Evolutionary conservation across 2,888 invertebrate genomes (phyloP), one percentile per base, ranked within the genome.

Genomic region (Oegoconia quadripuncta): DNA sequence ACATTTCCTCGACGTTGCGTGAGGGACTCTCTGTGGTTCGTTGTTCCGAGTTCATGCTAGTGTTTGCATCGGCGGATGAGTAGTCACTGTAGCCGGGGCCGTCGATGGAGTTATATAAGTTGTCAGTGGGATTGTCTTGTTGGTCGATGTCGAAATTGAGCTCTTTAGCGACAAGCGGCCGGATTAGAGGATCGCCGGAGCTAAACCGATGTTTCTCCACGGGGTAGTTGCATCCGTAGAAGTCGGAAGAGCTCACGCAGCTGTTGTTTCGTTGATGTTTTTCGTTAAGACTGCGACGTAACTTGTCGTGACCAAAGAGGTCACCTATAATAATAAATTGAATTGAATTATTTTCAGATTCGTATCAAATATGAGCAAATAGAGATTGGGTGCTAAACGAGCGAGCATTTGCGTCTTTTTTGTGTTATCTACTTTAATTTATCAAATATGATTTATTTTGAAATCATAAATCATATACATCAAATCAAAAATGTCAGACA

Each of bases 1-100:
- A 96, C 92, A 96, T 94, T 59, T 95, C 95, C 56, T 96, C 96
- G n/a, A 95, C 79, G 52, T 93, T 93, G 48, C 91, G 90, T 14
- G 90, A 88, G 1, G 91, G 91, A 61, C 91, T 91, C 30, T 84
- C 90, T 40, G 69, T 83, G 56, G 67, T 75, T 63, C 79, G 79
- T 63, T 71, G 76, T 52, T 76, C 86, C 34, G 69, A 71, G 39
- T 59, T 69, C 31, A 64, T 55, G 59, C 63, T 77, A 20, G 57
- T 63, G 47, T 74, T 74, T 4, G 74, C 65, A 3, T 79, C 82
- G 1, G 76, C 69, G 3, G 74, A 75, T 0, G 75, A 72, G 35
- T 80, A 77, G 37, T 78, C 74, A 34, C 72, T 75, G 41, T 67
- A 71, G 1, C 62, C 71, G 6, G 77, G 72, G 2, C 77, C 74